Percentiles rank a stretch among this genome's conserved stretches.
Conservation (phyloP, 1,140 invertebrate genomes). For the Drosophila willistoni region DNA sequence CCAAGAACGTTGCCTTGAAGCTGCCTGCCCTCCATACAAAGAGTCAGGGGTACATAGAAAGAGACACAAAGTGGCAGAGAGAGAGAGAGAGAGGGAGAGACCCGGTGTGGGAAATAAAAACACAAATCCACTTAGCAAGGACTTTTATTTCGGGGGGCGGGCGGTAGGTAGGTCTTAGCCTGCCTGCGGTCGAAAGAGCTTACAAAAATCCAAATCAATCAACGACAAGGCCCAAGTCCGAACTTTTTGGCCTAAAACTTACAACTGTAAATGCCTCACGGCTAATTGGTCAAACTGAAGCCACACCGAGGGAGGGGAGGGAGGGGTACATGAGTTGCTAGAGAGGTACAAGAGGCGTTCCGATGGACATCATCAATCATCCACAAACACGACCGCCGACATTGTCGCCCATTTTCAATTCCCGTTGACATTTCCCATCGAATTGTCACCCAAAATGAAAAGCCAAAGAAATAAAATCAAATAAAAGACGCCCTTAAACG, state of each 20-base stretch:
- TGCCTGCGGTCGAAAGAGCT: conserved; percentile 34
- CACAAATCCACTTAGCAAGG: conserved; percentile 53
- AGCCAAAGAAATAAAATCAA: background rate
- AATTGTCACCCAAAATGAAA: conserved; percentile 16
- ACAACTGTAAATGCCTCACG: conserved; percentile 58
- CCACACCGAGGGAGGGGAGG: background rate
- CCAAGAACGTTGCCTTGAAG: background rate
- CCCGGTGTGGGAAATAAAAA: background rate
- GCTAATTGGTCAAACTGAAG: conserved; percentile 44
- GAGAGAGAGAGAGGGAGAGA: background rate
- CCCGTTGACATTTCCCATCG: conserved; percentile 17
- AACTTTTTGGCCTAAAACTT: conserved; percentile 25
- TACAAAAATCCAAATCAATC: conserved; percentile 59
- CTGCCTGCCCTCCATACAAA: conserved; percentile 6
- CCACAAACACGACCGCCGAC: conserved; percentile 38
- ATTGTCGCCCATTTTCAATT: conserved; percentile 7
- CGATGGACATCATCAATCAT: conserved; percentile 47
- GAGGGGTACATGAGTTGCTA: background rate
- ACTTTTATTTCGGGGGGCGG: conserved; percentile 22
- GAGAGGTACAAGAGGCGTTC: background rate
- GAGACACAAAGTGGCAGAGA: background rate
- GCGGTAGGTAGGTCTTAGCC: too few relatives aligned
- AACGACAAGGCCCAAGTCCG: conserved; percentile 39
- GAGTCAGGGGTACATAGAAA: background rate
- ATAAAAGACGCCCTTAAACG: conserved; percentile 10